Base-by-base conservation (phyloP, 2,888 invertebrate genomes). In the Petrophora chlorosata region DNA sequence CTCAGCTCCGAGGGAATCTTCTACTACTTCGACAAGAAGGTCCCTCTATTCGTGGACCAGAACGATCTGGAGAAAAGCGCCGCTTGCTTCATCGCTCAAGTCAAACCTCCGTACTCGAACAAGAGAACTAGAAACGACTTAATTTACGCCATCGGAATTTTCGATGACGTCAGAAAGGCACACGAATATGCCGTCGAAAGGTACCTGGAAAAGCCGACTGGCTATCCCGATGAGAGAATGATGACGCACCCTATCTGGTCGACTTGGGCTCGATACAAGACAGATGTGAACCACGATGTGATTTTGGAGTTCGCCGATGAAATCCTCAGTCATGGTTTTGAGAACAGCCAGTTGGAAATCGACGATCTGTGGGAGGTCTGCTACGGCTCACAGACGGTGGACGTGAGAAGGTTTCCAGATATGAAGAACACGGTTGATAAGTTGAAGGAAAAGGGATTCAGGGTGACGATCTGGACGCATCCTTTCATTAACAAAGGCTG, bases 41-140 rank as follows among this genome's bases (percentile, higher is more conserved):
- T 92, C 0, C 94, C 95, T 0, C 76, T 95, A 0, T 94, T 94
- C 70, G 87, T 94, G 1, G 92, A 93, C 63, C 92, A 94, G 35
- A 94, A 94, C 60, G 81, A 90, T 43, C 43, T 75, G 1, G 76
- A 79, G 34, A 79, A 80, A 29, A 82, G 80, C 52, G 77, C 89
- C 7, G 82, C 92, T 0, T 92, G 92, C 61, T 90, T 92, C 63
- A 85, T 88, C 30, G 86, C 91, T 0, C 69, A 88, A 32, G 81
- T 88, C 25, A 82, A 76, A 61, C 63, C 92, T 41, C 91, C 92
- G 3, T 91, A 91, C 61, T 77, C 87, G 9, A 70, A 53, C 59
- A 82, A 88, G 22, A 70, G 90, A 9, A 75, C 76, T 13, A 76
- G 76, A 36, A 81, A 82, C 34, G 74, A 81, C 4, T 79, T 94